These are phyloP conservation scores for Drosophila bifasciata DNA, from an alignment of 1,140 invertebrate species.

Conservation along the genomic window DNA sequence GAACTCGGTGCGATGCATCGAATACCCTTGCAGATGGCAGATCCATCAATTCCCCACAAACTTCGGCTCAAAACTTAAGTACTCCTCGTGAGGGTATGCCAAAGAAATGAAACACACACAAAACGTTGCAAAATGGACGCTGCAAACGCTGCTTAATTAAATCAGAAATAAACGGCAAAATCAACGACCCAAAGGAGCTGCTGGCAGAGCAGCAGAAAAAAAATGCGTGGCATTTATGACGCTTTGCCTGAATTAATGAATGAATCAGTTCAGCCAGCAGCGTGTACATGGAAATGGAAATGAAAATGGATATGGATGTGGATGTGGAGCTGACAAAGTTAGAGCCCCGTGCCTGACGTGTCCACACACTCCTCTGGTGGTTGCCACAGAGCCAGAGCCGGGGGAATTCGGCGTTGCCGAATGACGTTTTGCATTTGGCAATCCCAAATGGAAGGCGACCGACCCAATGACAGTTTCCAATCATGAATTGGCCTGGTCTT, in stretches of 20 bases:
- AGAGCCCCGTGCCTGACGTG: constrained; percentile 22
- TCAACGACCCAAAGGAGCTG: constrained; percentile 4
- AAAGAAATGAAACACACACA: background rate
- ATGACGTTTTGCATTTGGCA: constrained; percentile 56
- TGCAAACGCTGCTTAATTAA: constrained; percentile 46
- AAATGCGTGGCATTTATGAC: constrained; percentile 54
- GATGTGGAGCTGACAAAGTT: constrained; percentile 35
- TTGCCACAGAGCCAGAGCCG: background rate
- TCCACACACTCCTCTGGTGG: background rate
- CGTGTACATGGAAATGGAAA: constrained; percentile 24
- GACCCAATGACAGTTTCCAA: constrained; percentile 47
- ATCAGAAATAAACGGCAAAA: constrained; percentile 26
- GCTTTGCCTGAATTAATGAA: constrained; percentile 59
- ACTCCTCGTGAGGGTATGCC: too few species aligned
- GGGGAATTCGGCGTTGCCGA: background rate
- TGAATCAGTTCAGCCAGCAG: too few species aligned
- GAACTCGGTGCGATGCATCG: too few species aligned
- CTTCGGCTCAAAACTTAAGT: too few species aligned
- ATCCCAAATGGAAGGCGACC: constrained; percentile 25
- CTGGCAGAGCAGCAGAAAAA: constrained; percentile 13
- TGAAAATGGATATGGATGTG: constrained; percentile 23
- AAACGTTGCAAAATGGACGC: constrained; percentile 33
- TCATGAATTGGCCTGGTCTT: constrained; percentile 27
- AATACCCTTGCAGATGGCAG: too few species aligned
- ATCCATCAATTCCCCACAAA: too few species aligned